Conservation (phyloP, 2,113 vertebrate genomes). For the Motacilla tschutschensis region DNA sequence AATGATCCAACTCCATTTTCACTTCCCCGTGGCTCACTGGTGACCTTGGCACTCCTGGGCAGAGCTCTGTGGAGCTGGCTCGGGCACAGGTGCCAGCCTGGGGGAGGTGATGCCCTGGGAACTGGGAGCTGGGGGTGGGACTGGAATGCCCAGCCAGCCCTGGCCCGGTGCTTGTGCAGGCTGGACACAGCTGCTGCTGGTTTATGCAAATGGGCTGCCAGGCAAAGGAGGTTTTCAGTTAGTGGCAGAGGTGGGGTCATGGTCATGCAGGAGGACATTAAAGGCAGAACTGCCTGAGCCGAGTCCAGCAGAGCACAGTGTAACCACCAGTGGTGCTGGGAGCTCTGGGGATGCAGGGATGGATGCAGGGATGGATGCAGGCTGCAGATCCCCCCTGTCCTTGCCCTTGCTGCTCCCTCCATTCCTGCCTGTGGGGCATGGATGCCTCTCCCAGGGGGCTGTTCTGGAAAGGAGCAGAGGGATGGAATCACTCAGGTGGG, state of each 20-base stretch:
- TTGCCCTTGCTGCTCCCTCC: neutral
- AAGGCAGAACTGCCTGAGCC: neutral
- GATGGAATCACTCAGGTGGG: neutral
- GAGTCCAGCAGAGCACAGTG: neutral
- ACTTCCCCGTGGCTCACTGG: constrained; percentile 29
- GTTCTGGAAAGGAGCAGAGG: neutral
- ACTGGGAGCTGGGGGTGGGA: neutral
- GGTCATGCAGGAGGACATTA: neutral
- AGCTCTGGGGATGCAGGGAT: neutral
- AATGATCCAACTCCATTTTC: constrained; percentile 52
- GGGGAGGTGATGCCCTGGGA: constrained; percentile 3
- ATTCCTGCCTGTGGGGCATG: neutral
- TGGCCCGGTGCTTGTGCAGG: neutral
- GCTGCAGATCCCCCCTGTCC: neutral
- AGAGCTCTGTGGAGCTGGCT: neutral
- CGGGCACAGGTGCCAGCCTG: constrained; percentile 16
- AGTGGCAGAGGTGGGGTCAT: neutral
- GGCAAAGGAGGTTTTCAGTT: neutral
- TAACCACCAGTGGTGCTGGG: fast-evolving
- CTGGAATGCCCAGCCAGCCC: neutral
- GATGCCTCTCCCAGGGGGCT: neutral
- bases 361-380: neutral
- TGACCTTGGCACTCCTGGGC: neutral
- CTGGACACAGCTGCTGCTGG: neutral
- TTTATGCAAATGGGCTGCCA: neutral